Base-by-base conservation (phyloP, 2,888 invertebrate species). In the Erebia aethiops region DNA sequence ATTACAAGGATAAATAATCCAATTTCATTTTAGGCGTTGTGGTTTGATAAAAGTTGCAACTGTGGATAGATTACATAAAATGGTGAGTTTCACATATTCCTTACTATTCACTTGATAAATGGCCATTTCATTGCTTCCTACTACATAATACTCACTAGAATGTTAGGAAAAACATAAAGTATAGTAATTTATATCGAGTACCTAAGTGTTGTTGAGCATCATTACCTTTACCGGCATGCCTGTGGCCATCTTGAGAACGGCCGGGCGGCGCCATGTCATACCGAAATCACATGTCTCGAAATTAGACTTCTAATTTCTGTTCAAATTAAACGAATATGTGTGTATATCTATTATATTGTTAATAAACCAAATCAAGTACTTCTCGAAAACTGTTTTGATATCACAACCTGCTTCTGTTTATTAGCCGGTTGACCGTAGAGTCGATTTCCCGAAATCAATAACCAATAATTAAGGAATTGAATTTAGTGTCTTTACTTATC, bases 181-280 rank as follows among this genome's bases (percentile, higher is more conserved):
- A 21, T 14, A 49, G 7, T 13, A 21, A 49, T 14, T 49, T 62
- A 49, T 18, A 49, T 18, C 14, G 16, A 18, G 60, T 10, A n/a
- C n/a, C n/a, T n/a, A 18, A 21, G 10, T 49, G 46, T 62, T 18
- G 3, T 16, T 14, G 52, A 10, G 41, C 58, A 74, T 69, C 72
- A 69, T 78, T 66, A 71, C 89, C 72, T 68, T 78, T 66, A 71
- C 89, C 89, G 89, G 89, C 84, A 84, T 86, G 84, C 81, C 82
- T 83, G 87, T 82, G 87, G 92, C 91, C 92, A 91, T 91, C 84
- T 92, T 92, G 90, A 84, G 81, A 78, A 76, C 74, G 88, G 88
- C 87, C 84, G 86, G 85, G 83, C 87, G 85, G 83, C 87, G 90
- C 91, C 91, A 91, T 90, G 90, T 91, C 90, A 87, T 81, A 78